These are phyloP conservation scores for Syngnathus scovelli DNA, from an alignment of 2,113 vertebrate species.

Conservation along the genomic window DNA sequence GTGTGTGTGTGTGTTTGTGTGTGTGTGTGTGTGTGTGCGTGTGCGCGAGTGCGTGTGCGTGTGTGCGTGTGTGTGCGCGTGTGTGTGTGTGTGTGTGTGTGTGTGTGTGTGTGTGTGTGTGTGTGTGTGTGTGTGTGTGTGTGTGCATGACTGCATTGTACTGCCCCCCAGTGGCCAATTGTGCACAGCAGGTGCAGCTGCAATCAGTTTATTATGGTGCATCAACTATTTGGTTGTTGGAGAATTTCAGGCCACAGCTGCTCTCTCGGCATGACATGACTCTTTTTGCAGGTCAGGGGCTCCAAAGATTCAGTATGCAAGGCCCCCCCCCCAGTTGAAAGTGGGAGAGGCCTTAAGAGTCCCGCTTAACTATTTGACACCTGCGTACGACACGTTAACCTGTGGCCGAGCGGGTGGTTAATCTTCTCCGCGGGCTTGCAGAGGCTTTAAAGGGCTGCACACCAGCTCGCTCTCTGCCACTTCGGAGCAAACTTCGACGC, in stretches of 20 bases:
- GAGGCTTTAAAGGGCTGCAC: slow-evolving; percentile 39
- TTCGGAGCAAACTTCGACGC: slow-evolving; percentile 8
- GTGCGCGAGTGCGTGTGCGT: too few relatives aligned
- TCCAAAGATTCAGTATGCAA: background rate
- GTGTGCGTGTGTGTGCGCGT: too few relatives aligned
- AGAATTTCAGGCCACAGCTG: background rate
- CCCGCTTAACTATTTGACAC: slow-evolving; percentile 15
- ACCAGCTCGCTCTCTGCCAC: slow-evolving; percentile 18
- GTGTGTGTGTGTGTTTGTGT: too few relatives aligned
- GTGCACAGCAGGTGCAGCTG: too few relatives aligned
- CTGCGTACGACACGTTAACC: slow-evolving; percentile 62
- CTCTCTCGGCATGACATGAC: background rate
- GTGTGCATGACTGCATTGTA: too few relatives aligned
- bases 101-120: too few relatives aligned
- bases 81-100: too few relatives aligned
- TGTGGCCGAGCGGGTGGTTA: slow-evolving; percentile 56
- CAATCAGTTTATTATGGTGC: too few relatives aligned
- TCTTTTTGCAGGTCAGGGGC: background rate
- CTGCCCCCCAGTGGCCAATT: too few relatives aligned
- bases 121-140: too few relatives aligned
- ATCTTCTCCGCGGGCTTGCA: slow-evolving; percentile 52
- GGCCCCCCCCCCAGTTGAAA: background rate
- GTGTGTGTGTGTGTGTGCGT: too few relatives aligned
- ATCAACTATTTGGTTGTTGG: background rate
- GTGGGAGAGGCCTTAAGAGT: slow-evolving; percentile 8